Conservation (phyloP, 2,797 vertebrate genomes). For the Chloroceryle inda region DNA sequence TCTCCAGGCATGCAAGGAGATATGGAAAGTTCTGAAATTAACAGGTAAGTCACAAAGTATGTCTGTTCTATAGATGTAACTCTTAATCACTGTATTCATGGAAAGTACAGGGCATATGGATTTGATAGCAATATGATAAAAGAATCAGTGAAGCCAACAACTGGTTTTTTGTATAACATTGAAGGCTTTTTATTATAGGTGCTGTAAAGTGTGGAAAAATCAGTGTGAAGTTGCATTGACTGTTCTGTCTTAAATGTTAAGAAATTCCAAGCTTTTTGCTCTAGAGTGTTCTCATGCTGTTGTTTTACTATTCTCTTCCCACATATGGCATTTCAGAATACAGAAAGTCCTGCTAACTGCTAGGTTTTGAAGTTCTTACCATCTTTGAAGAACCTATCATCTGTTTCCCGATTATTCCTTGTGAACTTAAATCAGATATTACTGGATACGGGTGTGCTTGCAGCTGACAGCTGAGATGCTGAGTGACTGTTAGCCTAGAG, state of each 20-base stretch:
- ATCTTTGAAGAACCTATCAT: neutral
- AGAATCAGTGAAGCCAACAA: neutral
- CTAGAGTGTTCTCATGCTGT: neutral
- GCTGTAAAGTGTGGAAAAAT: neutral
- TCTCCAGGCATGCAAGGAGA: constrained; percentile 86
- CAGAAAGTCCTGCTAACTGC: neutral
- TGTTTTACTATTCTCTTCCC: neutral
- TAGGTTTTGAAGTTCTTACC: neutral
- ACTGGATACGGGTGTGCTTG: neutral
- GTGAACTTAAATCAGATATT: neutral
- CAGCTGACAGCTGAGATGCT: neutral
- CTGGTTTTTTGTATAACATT: neutral
- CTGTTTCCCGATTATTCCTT: neutral
- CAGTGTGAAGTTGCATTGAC: neutral
- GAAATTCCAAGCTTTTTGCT: neutral
- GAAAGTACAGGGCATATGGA: neutral
- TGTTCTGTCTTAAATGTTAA: neutral
- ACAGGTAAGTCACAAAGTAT: constrained; percentile 81
- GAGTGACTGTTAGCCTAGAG: neutral
- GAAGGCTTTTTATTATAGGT: neutral
- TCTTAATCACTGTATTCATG: neutral
- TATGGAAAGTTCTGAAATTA: constrained; percentile 88
- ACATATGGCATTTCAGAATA: neutral
- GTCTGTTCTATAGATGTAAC: neutral
- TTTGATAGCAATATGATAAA: neutral